These are phyloP conservation scores for Eupsilia transversa DNA, from an alignment of 2,888 invertebrate genomes.

Conservation along the genomic window DNA sequence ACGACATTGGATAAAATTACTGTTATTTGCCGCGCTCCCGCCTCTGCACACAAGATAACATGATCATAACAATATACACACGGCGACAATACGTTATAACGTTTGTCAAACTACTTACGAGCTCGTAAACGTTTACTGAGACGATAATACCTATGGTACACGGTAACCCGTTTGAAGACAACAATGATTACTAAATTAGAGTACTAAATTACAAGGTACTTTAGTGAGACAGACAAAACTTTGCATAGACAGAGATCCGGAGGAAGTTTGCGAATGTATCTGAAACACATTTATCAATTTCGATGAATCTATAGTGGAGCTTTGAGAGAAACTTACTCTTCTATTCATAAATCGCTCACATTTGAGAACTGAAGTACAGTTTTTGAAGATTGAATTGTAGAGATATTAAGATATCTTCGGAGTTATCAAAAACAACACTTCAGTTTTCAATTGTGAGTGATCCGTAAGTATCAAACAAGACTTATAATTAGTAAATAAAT, in stretches of 20 bases:
- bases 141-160: slow-evolving; percentile 49
- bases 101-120: slow-evolving; percentile 61
- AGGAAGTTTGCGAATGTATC: slow-evolving; percentile 42
- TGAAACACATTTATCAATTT: slow-evolving; percentile 45
- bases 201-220: slow-evolving; percentile 40
- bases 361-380: slow-evolving; percentile 23
- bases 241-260: slow-evolving; percentile 35
- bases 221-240: slow-evolving; percentile 34
- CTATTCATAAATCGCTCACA: slow-evolving; percentile 27
- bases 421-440: too few species aligned
- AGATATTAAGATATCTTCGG: too few species aligned
- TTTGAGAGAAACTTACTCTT: slow-evolving; percentile 25
- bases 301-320: slow-evolving; percentile 16
- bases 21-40: slow-evolving; percentile 77
- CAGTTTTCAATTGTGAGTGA: too few species aligned
- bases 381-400: too few species aligned
- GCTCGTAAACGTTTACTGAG: slow-evolving; percentile 58
- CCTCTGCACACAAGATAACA: slow-evolving; percentile 68
- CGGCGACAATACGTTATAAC: slow-evolving; percentile 61
- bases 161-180: slow-evolving; percentile 51
- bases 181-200: too few species aligned
- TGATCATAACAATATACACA: slow-evolving; percentile 71
- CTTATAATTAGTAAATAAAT: not conserved
- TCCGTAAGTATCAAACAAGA: too few species aligned
- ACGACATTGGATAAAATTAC: slow-evolving; percentile 89